Conservation (phyloP, 2,113 vertebrate species). For the Hypanus sabinus region DNA sequence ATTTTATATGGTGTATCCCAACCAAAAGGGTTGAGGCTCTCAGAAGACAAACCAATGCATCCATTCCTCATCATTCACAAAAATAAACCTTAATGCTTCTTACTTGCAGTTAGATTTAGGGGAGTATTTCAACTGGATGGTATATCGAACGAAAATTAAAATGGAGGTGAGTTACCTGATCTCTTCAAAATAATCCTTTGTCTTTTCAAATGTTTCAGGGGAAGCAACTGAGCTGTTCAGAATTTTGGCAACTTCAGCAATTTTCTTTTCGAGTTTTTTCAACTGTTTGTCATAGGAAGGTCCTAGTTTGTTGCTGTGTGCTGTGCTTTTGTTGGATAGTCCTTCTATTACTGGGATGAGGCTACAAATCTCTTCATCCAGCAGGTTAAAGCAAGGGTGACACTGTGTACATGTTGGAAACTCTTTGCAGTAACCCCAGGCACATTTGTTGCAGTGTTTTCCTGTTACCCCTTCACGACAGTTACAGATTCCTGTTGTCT, state of each 20-base stretch:
- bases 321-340: slow-evolving; percentile 55
- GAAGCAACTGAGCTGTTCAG: slow-evolving; percentile 50
- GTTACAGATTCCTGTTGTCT: slow-evolving; percentile 60
- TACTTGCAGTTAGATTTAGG: neutral
- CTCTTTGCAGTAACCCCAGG: slow-evolving; percentile 48
- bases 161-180: slow-evolving; percentile 52
- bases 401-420: slow-evolving; percentile 69
- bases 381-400: slow-evolving; percentile 65
- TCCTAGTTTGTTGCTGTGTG: slow-evolving; percentile 45
- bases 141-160: neutral
- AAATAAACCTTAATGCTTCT: neutral
- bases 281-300: slow-evolving; percentile 45
- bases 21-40: neutral
- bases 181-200: slow-evolving; percentile 54
- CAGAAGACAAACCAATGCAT: neutral
- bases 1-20: neutral
- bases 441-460: slow-evolving; percentile 63
- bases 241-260: slow-evolving; percentile 52
- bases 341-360: slow-evolving; percentile 52
- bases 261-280: slow-evolving; percentile 53
- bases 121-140: neutral
- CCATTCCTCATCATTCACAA: neutral
- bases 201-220: slow-evolving; percentile 46
- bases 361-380: slow-evolving; percentile 53
- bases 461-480: slow-evolving; percentile 60